phyloP scores from a whole-genome alignment of 2,797 vertebrate genomes.

The Podarcis siculus region DNA sequence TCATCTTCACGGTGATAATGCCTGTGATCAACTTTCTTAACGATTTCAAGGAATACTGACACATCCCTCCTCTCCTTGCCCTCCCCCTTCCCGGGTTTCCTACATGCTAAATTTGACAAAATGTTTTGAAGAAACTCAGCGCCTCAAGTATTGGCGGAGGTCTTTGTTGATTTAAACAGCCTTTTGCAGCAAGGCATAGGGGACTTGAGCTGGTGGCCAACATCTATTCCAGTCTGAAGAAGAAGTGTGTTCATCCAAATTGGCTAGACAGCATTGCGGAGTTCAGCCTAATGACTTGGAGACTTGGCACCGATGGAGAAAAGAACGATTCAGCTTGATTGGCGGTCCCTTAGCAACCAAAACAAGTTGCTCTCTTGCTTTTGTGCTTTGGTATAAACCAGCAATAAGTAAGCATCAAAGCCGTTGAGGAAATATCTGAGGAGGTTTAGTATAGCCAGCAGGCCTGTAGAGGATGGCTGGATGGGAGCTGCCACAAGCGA shows the following conservation, averaged over 20 bases:
- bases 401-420: not conserved
- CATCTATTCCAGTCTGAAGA: not conserved
- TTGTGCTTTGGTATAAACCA: too few species aligned
- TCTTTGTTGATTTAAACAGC: not conserved
- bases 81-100: constrained; percentile 5
- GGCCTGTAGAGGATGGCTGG: too few species aligned
- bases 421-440: not conserved
- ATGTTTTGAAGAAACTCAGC: not conserved
- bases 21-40: constrained; percentile 49
- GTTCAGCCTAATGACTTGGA: not conserved
- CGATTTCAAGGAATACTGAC: constrained; percentile 25
- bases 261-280: not conserved
- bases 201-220: not conserved
- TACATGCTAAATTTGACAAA: constrained; percentile 18
- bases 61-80: constrained; percentile 22
- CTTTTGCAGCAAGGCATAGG: not conserved
- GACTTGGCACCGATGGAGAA: not conserved
- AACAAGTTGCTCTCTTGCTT: too few species aligned
- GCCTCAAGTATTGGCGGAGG: not conserved
- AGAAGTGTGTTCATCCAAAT: not conserved
- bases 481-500: too few species aligned
- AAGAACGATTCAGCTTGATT: not conserved
- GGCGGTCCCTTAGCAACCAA: too few species aligned
- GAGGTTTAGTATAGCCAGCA: too few species aligned
- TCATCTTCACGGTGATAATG: not conserved